Evolutionary conservation across 2,797 vertebrate species (phyloP).

Genomic region (Okamejei kenojei): DNA sequence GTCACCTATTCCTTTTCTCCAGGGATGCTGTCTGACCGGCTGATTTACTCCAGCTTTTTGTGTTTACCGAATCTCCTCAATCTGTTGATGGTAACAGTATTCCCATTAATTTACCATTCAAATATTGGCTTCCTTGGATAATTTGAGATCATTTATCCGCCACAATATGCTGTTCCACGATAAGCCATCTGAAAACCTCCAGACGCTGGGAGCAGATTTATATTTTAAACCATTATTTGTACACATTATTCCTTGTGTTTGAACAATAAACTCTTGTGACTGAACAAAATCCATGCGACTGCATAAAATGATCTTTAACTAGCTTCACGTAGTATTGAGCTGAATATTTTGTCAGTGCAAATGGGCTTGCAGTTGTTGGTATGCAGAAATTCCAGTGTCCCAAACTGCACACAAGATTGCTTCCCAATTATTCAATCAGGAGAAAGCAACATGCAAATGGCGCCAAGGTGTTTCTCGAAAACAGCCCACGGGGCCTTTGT

Average conservation of each 20-base stretch:
- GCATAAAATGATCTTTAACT: slow-evolving; percentile 30
- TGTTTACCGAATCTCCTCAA: too few species aligned
- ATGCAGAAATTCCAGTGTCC: not conserved
- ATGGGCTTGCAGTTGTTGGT: not conserved
- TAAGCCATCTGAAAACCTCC: slow-evolving; percentile 5
- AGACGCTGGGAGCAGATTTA: not conserved
- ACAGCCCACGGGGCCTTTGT: not conserved
- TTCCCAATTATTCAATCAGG: slow-evolving; percentile 12
- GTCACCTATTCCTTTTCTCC: too few species aligned
- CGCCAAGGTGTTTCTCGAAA: not conserved
- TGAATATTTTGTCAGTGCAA: not conserved
- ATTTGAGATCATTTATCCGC: not conserved
- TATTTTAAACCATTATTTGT: slow-evolving; percentile 19
- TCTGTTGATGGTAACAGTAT: not conserved
- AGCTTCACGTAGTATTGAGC: not conserved
- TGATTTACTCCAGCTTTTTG: too few species aligned
- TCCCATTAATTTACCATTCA: not conserved
- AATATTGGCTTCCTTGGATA: not conserved
- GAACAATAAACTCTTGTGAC: not conserved
- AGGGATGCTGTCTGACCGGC: too few species aligned
- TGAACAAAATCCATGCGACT: not conserved
- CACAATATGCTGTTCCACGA: not conserved
- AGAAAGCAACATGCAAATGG: not conserved
- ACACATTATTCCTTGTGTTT: not conserved
- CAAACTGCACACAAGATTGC: not conserved